Evolutionary conservation across 2,113 vertebrate species (phyloP).

Genomic region (Dendropsophus ebraccatus): DNA sequence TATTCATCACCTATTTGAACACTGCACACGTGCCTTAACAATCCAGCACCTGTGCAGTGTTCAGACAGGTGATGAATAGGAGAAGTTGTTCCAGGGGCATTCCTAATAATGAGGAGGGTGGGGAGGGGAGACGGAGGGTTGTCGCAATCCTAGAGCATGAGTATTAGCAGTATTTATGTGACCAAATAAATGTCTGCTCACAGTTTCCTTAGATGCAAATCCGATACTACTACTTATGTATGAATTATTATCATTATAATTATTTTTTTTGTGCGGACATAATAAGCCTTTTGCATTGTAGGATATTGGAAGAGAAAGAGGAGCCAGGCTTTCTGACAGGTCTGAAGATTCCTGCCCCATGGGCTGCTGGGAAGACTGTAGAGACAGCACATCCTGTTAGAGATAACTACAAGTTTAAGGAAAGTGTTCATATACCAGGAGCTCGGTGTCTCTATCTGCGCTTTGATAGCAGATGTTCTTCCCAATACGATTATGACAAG

Average conservation of each 20-base stretch:
- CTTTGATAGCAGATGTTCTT: slow-evolving; percentile 96
- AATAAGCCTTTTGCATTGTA: slow-evolving; percentile 57
- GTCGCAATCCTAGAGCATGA: too few species aligned
- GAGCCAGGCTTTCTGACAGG: slow-evolving; percentile 97
- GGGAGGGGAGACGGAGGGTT: too few species aligned
- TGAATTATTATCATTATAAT: background rate
- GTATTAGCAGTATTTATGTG: too few species aligned
- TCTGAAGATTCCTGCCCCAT: slow-evolving; percentile 96
- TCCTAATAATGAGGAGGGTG: too few species aligned
- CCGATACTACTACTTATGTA: background rate
- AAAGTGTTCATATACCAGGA: slow-evolving; percentile 96
- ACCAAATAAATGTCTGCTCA: too few species aligned
- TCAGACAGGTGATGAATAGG: too few species aligned
- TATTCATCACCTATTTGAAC: too few species aligned
- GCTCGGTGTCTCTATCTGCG: slow-evolving; percentile 95
- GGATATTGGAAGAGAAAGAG: slow-evolving; percentile 94
- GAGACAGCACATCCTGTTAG: slow-evolving; percentile 96
- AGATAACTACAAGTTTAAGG: slow-evolving; percentile 99
- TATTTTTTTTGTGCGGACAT: background rate
- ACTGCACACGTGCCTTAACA: too few species aligned
- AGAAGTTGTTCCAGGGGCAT: too few species aligned
- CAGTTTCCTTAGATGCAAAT: background rate
- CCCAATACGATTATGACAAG: slow-evolving; percentile 99
- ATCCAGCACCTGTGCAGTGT: too few species aligned
- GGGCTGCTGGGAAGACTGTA: slow-evolving; percentile 97